Evolutionary conservation across 2,113 vertebrate genomes (phyloP).

Genomic region (Crotalus horridus): DNA sequence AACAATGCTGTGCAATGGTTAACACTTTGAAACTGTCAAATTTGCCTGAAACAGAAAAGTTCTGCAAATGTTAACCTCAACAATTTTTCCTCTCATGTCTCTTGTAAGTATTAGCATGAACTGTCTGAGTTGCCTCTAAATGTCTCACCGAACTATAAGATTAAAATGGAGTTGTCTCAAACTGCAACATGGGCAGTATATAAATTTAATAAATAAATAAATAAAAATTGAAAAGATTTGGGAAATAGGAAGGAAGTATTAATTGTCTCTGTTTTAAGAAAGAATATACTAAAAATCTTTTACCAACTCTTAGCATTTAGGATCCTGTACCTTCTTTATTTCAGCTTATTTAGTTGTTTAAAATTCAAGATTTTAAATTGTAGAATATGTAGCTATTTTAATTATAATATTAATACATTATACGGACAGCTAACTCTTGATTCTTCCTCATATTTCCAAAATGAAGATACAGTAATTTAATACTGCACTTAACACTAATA

Average conservation of each 20-base stretch:
- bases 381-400: slow-evolving; percentile 7
- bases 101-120: background rate
- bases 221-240: background rate
- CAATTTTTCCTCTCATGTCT: background rate
- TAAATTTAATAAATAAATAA: background rate
- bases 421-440: background rate
- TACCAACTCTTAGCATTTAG: slow-evolving; percentile 9
- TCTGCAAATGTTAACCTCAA: too few relatives aligned
- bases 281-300: background rate
- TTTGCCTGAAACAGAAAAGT: background rate
- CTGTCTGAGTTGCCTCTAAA: slow-evolving; percentile 4
- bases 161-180: background rate
- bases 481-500: background rate
- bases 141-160: background rate
- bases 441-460: background rate
- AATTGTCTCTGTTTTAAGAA: slow-evolving; percentile 7
- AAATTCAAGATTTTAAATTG: slow-evolving; percentile 5
- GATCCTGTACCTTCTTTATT: slow-evolving; percentile 1
- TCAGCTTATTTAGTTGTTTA: background rate
- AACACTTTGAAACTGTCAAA: background rate
- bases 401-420: background rate
- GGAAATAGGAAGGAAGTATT: background rate
- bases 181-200: background rate
- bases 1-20: background rate
- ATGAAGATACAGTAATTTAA: background rate